Evolutionary conservation across 2,797 vertebrate genomes (phyloP), one percentile per base, ranked within the genome.

Genomic region (Coreius guichenoti): DNA sequence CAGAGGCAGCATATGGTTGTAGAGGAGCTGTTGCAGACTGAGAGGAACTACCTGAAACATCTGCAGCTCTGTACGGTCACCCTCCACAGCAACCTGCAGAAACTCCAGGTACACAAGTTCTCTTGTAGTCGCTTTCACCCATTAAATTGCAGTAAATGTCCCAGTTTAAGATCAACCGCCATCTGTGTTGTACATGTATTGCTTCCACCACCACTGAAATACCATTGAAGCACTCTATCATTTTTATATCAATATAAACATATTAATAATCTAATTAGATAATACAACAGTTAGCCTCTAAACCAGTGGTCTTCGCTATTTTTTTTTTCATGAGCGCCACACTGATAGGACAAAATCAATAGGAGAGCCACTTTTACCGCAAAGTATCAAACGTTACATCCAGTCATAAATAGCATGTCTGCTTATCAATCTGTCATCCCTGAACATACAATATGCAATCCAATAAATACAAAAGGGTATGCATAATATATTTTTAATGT

Each of bases 1-100:
- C 94, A 95, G 87, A 96, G 93, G 16, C 97, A 97, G 93, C 86
- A 69, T 68, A 90, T 97, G 91, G 94, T 96, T 0, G 81, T 96
- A 7, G 93, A 95, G 83, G 98, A 99, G 88, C 93, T 99, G 80
- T 90, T 98, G 23, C 89, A 94, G 87, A 97, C 97, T 0, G 98
- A 99, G 93, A 93, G 90, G 90, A 96, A 95, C 89, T 99, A 96
- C n/a, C 92, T 98, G 0, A 93, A 94, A 67, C 89, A 93, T 86
- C 91, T 99, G 36, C 94, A 94, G 33, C 86, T 98, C 29, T 96
- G 96, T 5, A 93, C 95, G 0, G 94, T 74, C 0, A 95, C 95
- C 88, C 96, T 99, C 90, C 94, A 94, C 80, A 89, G 85, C 43
- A 96, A 94, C 89, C 95, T 99, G 73, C 92, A 92, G 89, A 89